Base-by-base conservation (phyloP, 2,113 vertebrate genomes). In the Perccottus glenii region DNA sequence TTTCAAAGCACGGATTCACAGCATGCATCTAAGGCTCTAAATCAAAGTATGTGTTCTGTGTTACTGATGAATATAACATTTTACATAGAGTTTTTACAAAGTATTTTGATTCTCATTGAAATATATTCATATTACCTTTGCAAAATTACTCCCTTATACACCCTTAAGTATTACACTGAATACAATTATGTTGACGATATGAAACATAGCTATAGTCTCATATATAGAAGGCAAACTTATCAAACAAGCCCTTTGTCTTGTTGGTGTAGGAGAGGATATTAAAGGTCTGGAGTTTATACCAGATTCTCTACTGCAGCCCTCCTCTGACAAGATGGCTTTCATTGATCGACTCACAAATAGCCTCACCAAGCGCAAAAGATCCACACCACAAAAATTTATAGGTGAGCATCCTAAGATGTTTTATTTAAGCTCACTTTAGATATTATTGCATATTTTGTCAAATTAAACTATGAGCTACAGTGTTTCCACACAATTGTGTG, bases 281-380 rank as follows among this genome's bases (percentile, higher is more conserved):
- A 93, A 94, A 71, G 95, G 96, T 80, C 88, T 98, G 90, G 96
- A 98, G 85, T 92, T 96, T 81, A 95, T 95, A 88, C 93, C 94
- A 52, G 96, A 98, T 56, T 90, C 96, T 49, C 85, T 96, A 88
- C 92, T 96, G 59, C 96, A 96, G 74, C 92, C 95, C 43, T 92
- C 95, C 36, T 89, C 95, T 27, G 95, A 99, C 51, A 94, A 96
- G 88, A 94, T 96, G 64, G 90, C 93, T 33, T 99, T 98, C 81
- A 97, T 98, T 5, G 97, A 99, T 91, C 94, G 96, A 6, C 91
- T 99, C 84, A 89, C 95, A 43, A 95, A 95, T 89, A 97, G 94
- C 93, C 95, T 98, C 87, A 96, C 97, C 91, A 98, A 99, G 84
- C 93, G 96, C 86, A 99, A 99, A 85, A 94, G 97, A 60, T 97